Evolutionary conservation across 2,797 vertebrate genomes (phyloP).

Genomic region (Bradypus variegatus): DNA sequence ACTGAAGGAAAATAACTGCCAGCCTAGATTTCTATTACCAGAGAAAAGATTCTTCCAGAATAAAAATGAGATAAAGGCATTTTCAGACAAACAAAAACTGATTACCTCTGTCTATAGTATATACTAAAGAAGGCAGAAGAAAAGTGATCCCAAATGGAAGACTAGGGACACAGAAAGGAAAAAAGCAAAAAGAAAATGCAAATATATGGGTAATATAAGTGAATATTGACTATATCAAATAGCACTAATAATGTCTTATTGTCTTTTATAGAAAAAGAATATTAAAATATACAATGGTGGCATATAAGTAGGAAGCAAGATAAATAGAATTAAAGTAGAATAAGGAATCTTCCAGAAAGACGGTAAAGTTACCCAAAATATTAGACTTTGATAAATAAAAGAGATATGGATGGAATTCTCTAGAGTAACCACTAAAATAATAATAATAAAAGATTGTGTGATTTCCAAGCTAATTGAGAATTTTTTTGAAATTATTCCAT

Average conservation of each 20-base stretch:
- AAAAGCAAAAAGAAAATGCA: not conserved
- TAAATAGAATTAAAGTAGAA: not conserved
- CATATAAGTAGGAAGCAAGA: no score
- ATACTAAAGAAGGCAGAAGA: not conserved
- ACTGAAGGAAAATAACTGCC: constrained; percentile 1
- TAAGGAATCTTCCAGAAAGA: not conserved
- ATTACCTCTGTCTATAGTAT: not conserved
- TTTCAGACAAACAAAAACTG: not conserved
- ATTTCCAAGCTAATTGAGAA: not conserved
- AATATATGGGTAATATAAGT: rapidly evolving
- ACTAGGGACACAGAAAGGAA: not conserved
- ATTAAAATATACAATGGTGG: not conserved
- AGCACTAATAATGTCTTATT: not conserved
- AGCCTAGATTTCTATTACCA: not conserved
- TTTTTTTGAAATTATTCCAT: not conserved
- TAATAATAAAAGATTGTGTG: not conserved
- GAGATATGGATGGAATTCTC: not conserved
- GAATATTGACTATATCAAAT: not conserved
- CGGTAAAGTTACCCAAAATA: not conserved
- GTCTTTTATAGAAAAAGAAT: not conserved
- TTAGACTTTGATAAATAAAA: not conserved
- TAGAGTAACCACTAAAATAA: not conserved
- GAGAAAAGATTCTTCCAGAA: not conserved
- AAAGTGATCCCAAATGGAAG: not conserved
- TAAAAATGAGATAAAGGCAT: not conserved